phyloP scores from a whole-genome alignment of 2,113 vertebrate genomes.

The Ursus arctos region DNA sequence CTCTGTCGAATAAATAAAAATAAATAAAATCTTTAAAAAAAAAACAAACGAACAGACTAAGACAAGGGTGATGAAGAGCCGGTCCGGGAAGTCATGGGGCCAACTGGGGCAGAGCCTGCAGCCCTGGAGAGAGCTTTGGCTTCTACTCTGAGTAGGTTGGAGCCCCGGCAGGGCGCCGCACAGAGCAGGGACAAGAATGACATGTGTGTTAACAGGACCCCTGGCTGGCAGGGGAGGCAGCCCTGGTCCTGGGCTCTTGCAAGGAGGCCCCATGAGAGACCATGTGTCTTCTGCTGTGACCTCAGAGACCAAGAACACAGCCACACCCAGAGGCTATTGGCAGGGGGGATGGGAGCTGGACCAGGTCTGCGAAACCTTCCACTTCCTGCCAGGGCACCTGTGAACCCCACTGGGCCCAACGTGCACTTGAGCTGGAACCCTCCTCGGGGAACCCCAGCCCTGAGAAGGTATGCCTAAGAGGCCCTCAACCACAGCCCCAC shows the following conservation, averaged over 20 bases:
- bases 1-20: no score
- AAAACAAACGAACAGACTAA: background rate
- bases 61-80: background rate
- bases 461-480: background rate
- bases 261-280: background rate
- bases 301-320: background rate
- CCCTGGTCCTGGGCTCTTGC: background rate
- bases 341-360: background rate
- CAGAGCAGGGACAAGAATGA: rapidly evolving
- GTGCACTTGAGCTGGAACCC: background rate
- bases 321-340: background rate
- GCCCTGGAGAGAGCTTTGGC: background rate
- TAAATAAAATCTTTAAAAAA: no score
- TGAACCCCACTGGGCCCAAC: background rate
- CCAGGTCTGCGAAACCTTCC: background rate
- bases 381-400: background rate
- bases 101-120: background rate
- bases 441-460: background rate
- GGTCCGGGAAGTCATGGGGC: background rate
- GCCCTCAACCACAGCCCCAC: background rate
- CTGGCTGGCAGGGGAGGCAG: background rate
- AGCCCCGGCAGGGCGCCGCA: background rate
- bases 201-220: background rate
- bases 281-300: background rate
- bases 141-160: background rate